phyloP scores from a whole-genome alignment of 1,140 invertebrate species.

The Aphaenogaster ashmeadi region DNA sequence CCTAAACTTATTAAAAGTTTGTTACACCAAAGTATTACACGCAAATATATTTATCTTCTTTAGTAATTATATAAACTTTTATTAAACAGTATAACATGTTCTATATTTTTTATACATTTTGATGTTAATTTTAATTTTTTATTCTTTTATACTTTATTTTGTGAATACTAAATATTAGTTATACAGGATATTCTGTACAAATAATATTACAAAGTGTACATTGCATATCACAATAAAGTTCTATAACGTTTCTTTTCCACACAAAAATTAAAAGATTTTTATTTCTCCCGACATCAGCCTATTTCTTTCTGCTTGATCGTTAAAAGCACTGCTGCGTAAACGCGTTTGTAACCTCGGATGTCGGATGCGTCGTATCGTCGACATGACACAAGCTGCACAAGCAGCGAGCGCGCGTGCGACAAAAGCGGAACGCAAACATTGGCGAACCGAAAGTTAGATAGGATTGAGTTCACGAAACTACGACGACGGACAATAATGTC shows the following conservation, averaged over 20 bases:
- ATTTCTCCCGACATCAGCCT: neutral
- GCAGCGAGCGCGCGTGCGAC: constrained; percentile 1
- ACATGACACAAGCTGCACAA: neutral
- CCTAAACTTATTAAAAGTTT: neutral
- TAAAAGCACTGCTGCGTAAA: constrained; percentile 34
- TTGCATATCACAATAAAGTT: neutral
- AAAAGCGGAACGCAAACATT: constrained; percentile 57
- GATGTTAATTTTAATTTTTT: neutral
- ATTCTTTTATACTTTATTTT: neutral
- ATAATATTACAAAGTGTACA: neutral
- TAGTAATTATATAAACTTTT: too few relatives aligned
- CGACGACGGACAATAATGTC: constrained; percentile 40
- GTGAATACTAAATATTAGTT: neutral
- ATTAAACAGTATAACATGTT: neutral
- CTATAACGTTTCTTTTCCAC: neutral
- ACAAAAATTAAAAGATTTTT: constrained; percentile 20
- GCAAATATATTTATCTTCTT: neutral
- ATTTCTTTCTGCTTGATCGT: neutral
- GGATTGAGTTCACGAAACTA: constrained; percentile 46
- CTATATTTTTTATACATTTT: neutral
- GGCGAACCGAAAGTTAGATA: constrained; percentile 43
- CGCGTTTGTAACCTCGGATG: constrained; percentile 19
- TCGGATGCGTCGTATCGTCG: constrained; percentile 11
- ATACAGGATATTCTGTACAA: neutral
- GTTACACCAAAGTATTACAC: neutral